phyloP scores from a whole-genome alignment of 64 coral and sea anemone genomes.

The Montipora efflorescens region DNA sequence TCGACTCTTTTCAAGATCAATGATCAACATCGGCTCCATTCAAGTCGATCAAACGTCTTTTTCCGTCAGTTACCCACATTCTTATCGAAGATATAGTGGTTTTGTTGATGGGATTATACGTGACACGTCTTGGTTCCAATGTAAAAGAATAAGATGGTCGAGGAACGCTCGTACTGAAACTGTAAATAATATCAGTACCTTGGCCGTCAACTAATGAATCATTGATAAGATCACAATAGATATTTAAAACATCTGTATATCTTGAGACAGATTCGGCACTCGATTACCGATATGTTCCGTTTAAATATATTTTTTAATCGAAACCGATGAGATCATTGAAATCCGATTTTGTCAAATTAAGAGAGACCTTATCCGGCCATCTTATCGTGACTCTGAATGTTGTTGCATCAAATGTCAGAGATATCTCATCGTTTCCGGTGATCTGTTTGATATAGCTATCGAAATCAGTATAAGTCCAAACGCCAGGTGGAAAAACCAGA shows the following conservation, averaged over 20 bases:
- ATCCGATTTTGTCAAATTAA: neutral
- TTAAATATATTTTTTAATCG: neutral
- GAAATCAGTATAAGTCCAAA: too few relatives aligned
- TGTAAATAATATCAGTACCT: neutral
- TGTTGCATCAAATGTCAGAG: neutral
- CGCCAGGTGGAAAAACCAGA: too few relatives aligned
- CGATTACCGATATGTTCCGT: neutral
- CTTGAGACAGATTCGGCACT: neutral
- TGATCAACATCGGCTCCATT: neutral
- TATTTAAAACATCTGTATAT: neutral
- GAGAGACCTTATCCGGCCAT: neutral
- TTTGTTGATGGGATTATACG: neutral
- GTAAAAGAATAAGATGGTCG: neutral
- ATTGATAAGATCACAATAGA: neutral
- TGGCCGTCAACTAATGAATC: neutral
- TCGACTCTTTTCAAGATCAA: neutral
- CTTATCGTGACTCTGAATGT: neutral
- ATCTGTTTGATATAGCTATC: too few relatives aligned
- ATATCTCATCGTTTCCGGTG: neutral
- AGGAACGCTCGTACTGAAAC: neutral
- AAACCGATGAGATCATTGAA: neutral
- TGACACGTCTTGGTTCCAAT: neutral
- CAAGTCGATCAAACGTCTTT: neutral
- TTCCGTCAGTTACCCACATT: neutral
- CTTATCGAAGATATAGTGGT: neutral